Evolutionary conservation across 2,888 invertebrate species (phyloP), one percentile per base, ranked within the genome.

Genomic region (Timandra comae): DNA sequence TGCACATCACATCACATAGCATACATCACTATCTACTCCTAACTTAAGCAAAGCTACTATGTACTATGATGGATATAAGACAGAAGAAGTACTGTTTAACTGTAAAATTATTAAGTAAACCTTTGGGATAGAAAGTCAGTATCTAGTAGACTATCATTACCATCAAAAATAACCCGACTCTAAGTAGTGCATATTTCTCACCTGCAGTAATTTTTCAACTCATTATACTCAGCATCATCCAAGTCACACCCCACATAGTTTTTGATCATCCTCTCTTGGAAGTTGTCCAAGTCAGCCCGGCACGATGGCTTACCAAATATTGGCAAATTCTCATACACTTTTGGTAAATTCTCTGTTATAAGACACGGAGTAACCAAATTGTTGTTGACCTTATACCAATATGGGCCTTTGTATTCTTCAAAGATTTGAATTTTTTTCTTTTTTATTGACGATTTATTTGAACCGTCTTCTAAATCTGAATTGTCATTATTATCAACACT

Each of bases 191-290:
- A n/a, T n/a, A n/a, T n/a, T n/a, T n/a, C 16, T 43, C 56, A 87
- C 87, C 80, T 86, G 70, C 88, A 88, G 52, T 79, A 84, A 4
- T 64, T 60, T 1, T 63, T 50, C 2, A 88, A 48, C 34, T 81
- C 67, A 1, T 63, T 47, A 50, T 75, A 80, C 38, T 86, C 79
- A 9, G 72, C 60, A 33, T 82, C 68, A 30, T 55, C 69, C 3
- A 87, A 46, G 32, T 56, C 71, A 38, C 51, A 57, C 0, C 78
- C 78, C 21, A 81, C 59, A 63, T 63, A 84, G 21, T 77, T 67
- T 33, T 60, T 63, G 1, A 78, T 51, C 41, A 70, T 64, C 19
- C 57, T 43, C 7, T 52, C 43, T 20, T 60, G 57, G 40, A 66
- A 75, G 0, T 62, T 42, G 2, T 59, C 41, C 2, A 74, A 28